phyloP scores from a whole-genome alignment of 2,888 invertebrate genomes.

The Isotomurus palustris region DNA sequence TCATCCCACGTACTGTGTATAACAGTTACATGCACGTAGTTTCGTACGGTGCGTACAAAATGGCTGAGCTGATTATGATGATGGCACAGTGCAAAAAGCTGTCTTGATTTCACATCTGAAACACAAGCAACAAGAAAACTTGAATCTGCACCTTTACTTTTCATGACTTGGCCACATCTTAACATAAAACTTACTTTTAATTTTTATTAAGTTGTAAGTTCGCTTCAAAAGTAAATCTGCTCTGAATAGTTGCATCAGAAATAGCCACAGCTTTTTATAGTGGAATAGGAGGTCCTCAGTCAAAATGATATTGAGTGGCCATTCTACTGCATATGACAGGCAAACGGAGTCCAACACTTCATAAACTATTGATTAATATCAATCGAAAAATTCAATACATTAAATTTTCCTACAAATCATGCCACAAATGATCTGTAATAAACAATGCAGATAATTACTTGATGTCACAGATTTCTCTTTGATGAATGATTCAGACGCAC shows the following conservation, averaged over 20 bases:
- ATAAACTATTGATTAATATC: no score
- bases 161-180: no score
- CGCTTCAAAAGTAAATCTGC: conserved; percentile 71
- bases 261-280: conserved; percentile 70
- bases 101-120: conserved; percentile 54
- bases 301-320: conserved; percentile 74
- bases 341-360: conserved; percentile 64
- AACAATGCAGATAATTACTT: neutral
- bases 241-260: conserved; percentile 67
- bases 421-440: no score
- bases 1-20: conserved; percentile 69
- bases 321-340: conserved; percentile 64
- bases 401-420: no score
- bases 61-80: conserved; percentile 72
- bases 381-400: no score
- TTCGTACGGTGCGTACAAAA: conserved; percentile 68
- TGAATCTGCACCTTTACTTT: no score
- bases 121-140: conserved; percentile 4
- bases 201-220: conserved; percentile 55
- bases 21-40: conserved; percentile 71
- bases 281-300: conserved; percentile 65
- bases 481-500: neutral
- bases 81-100: conserved; percentile 66
- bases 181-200: conserved; percentile 28
- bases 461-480: neutral